A percentile compares a stretch with the other conserved stretches of the same genome.
phyloP scores from a whole-genome alignment of 2,797 vertebrate species.

The Brachyalestes nurse region DNA sequence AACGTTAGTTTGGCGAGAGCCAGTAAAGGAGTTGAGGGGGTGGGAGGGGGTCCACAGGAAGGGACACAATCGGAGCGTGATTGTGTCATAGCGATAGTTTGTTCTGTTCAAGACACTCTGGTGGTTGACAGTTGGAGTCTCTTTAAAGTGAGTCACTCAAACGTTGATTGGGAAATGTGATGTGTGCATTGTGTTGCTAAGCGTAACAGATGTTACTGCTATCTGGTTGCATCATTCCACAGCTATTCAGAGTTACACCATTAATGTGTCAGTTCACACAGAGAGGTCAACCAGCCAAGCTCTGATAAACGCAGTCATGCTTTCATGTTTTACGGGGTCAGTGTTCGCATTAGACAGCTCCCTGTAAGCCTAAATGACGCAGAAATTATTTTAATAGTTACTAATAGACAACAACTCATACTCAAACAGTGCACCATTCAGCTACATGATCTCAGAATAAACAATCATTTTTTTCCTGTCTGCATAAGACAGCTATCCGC shows the following conservation, averaged over 20 bases:
- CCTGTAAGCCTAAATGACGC: slow-evolving; percentile 3
- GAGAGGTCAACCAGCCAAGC: slow-evolving; percentile 35
- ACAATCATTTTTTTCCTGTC: neutral
- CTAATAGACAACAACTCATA: neutral
- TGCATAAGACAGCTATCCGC: neutral
- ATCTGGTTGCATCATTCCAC: slow-evolving; percentile 53
- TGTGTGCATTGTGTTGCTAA: slow-evolving; percentile 37
- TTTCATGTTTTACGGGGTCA: slow-evolving; percentile 26
- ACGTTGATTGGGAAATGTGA: slow-evolving; percentile 22
- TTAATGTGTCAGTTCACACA: slow-evolving; percentile 45
- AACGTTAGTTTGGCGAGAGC: slow-evolving; percentile 20
- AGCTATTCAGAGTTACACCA: slow-evolving; percentile 45
- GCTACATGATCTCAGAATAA: neutral
- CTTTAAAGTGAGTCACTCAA: neutral
- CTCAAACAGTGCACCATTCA: neutral
- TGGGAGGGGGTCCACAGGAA: slow-evolving; percentile 12
- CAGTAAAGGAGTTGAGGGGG: too few relatives aligned
- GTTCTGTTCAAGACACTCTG: neutral
- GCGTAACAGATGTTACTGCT: slow-evolving; percentile 51
- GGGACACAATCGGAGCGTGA: neutral
- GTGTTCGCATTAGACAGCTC: neutral
- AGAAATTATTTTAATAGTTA: neutral
- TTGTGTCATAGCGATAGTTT: slow-evolving; percentile 6
- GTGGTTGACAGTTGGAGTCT: neutral
- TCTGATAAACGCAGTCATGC: slow-evolving; percentile 35